phyloP scores from a whole-genome alignment of 2,797 vertebrate species.

The Sebastes elongatus region DNA sequence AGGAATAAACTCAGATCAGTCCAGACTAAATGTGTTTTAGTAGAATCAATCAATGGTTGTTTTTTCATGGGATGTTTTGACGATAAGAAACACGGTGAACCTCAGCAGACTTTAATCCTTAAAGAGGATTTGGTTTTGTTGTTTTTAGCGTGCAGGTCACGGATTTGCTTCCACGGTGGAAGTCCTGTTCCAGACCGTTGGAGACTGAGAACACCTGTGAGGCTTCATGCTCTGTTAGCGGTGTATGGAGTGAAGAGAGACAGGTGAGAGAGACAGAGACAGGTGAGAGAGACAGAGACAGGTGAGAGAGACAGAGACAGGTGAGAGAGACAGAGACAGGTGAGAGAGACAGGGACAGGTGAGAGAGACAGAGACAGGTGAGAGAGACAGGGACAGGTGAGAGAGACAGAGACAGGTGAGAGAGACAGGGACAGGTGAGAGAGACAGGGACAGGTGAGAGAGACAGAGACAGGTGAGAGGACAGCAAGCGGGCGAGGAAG shows the following conservation, averaged over 20 bases:
- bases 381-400: too few species aligned
- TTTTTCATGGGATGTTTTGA: not conserved
- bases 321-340: too few species aligned
- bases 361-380: not conserved
- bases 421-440: not conserved
- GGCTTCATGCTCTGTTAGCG: slow-evolving; percentile 33
- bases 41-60: not conserved
- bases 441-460: too few species aligned
- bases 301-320: not conserved
- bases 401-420: not conserved
- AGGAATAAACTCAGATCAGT: not conserved
- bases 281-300: not conserved
- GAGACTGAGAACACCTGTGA: slow-evolving; percentile 30
- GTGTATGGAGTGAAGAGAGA: not conserved
- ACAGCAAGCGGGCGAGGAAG: not conserved
- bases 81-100: not conserved
- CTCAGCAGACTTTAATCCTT: not conserved
- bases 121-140: not conserved
- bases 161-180: slow-evolving; percentile 13
- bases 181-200: slow-evolving; percentile 23
- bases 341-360: not conserved
- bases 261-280: not conserved
- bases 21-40: not conserved
- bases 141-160: not conserved
- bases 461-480: not conserved